Base-by-base conservation (phyloP, 2,888 invertebrate genomes). In the Orthonevra nobilis region DNA sequence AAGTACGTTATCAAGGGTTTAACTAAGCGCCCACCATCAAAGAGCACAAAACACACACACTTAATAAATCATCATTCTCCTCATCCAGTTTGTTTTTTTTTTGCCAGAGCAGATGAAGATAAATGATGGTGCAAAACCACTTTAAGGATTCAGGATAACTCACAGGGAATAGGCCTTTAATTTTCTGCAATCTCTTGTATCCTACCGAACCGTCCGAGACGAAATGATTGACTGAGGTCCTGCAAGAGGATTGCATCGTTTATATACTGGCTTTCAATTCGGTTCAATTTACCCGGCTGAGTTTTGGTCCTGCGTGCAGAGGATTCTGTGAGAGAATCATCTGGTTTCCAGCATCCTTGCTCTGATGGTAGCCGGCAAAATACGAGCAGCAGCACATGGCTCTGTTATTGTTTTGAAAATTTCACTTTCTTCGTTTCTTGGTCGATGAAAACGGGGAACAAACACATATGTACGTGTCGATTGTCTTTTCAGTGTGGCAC, bases 391-490 rank as follows among this genome's bases (percentile, higher is more conserved):
- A 64, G 70, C 77, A 72, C 72, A 50, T 77, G 77, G 72, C 20
- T 34, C 10, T 77, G 58, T 77, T 77, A 60, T 77, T 77, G 77
- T 77, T 77, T 66, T 64, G 52, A 66, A 30, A 46, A 28, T 77
- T 77, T 77, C 72, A 72, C 77, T 77, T 77, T 77, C 64, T 38
- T 20, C 32, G 10, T 77, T 77, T 77, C 64, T 38, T 20, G 38
- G 10, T 23, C 34, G 34, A 40, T 42, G 40, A 26, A 38, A 38
- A 28, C 12, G 4, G 26, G 2, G 28, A 52, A 38, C 36, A 12
- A 14, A 15, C 2, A 40, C 23, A 14, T 82, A 56, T 84, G 85
- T n/a, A n/a, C n/a, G n/a, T n/a, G n/a, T n/a, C n/a, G n/a, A n/a
- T 12, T 82, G 81, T 30, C 83, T 83, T 56, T 84, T 82, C 2